These are phyloP conservation scores for Cataglyphis hispanica DNA, from an alignment of 1,140 invertebrate genomes.

Conservation along the genomic window DNA sequence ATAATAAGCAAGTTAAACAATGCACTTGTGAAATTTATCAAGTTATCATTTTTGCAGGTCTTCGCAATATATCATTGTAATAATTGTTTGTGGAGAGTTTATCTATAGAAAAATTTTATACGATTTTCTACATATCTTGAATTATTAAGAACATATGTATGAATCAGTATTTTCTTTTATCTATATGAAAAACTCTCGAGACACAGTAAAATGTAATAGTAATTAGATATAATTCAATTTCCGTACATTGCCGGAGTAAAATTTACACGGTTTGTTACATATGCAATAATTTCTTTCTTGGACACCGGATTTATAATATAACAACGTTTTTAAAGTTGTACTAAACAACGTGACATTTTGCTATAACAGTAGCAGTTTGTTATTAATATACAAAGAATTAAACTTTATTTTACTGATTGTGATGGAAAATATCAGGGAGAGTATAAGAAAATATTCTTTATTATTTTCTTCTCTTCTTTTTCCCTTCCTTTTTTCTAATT, in stretches of 20 bases:
- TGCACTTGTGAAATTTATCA: conserved; percentile 42
- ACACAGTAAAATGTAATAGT: not conserved
- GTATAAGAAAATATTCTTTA: conserved; percentile 35
- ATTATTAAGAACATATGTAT: not conserved
- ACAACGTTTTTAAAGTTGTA: conserved; percentile 18
- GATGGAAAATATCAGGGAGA: conserved; percentile 22
- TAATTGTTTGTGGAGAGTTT: conserved; percentile 38
- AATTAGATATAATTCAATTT: conserved; percentile 19
- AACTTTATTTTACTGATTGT: conserved; percentile 25
- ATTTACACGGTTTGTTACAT: conserved; percentile 13
- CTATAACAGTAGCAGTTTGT: conserved; percentile 15
- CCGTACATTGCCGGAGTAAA: not conserved
- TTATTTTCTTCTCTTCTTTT: conserved; percentile 28
- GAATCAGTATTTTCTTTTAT: conserved; percentile 30
- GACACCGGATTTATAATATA: conserved; percentile 31
- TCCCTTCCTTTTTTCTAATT: not conserved
- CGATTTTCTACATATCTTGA: conserved; percentile 15
- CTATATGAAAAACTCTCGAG: not conserved
- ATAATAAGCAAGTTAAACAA: conserved; percentile 9
- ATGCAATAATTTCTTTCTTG: conserved; percentile 33
- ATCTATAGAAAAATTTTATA: not conserved
- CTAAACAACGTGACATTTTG: conserved; percentile 4
- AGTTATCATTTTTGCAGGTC: conserved; percentile 29
- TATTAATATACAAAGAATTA: conserved; percentile 30
- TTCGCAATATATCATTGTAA: conserved; percentile 23